Evolutionary conservation across 2,888 invertebrate genomes (phyloP).

Genomic region (Andrena fulva): DNA sequence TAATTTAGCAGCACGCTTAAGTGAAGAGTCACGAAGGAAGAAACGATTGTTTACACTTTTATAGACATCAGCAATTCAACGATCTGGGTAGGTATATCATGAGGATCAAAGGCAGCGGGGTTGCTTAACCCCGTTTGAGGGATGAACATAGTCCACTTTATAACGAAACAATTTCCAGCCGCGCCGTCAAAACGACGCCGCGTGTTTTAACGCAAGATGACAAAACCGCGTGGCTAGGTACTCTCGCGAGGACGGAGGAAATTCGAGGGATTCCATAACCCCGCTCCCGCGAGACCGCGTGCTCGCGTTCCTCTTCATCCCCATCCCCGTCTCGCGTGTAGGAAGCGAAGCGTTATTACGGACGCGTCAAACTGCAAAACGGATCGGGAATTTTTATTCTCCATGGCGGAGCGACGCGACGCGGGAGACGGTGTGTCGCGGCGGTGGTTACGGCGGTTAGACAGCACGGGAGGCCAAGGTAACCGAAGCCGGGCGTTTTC

Average conservation of each 20-base stretch:
- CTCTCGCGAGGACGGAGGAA: not conserved
- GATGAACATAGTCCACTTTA: too few relatives aligned
- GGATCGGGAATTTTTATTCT: constrained; percentile 55
- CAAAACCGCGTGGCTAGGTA: not conserved
- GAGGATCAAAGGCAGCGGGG: too few relatives aligned
- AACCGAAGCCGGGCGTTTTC: constrained; percentile 55
- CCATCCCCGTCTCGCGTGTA: not conserved
- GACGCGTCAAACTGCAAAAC: constrained; percentile 45
- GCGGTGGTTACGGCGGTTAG: constrained; percentile 60
- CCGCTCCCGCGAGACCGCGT: constrained; percentile 22
- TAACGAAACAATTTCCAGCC: too few relatives aligned
- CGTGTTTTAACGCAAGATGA: too few relatives aligned
- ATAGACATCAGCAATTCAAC: too few relatives aligned
- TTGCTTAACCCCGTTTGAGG: too few relatives aligned
- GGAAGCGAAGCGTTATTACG: constrained; percentile 16
- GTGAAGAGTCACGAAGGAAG: too few relatives aligned
- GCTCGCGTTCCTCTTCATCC: not conserved
- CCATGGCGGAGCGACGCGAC: not conserved
- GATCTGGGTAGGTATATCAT: too few relatives aligned
- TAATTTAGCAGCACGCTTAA: too few relatives aligned
- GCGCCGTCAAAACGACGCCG: not conserved
- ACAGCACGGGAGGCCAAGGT: constrained; percentile 39
- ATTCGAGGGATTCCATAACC: not conserved
- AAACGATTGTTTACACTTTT: too few relatives aligned
- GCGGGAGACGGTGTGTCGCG: constrained; percentile 50